These are phyloP conservation scores for Rhabdophis nuchalis DNA, from an alignment of 2,797 vertebrate genomes.

Conservation along the genomic window DNA sequence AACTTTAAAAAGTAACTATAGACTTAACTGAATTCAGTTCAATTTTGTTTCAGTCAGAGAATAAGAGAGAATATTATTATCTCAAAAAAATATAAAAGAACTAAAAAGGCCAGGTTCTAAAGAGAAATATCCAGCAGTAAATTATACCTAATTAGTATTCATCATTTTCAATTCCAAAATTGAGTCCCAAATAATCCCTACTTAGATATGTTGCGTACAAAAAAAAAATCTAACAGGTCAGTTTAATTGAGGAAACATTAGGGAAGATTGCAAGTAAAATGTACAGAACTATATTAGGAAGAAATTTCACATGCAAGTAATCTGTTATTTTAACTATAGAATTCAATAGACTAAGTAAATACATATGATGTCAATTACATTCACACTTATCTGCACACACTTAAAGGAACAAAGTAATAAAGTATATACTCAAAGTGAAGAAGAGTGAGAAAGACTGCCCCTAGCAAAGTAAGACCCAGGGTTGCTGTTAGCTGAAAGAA, in stretches of 20 bases:
- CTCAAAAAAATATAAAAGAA: neutral
- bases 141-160: neutral
- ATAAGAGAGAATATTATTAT: neutral
- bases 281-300: neutral
- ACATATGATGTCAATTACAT: neutral
- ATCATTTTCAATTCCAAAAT: neutral
- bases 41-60: neutral
- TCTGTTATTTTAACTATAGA: neutral
- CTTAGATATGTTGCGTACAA: neutral
- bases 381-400: neutral
- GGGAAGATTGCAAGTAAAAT: neutral
- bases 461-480: neutral
- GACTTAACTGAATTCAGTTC: neutral
- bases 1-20: neutral
- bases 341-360: neutral
- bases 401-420: neutral
- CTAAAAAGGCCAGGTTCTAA: neutral
- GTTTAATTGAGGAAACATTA: neutral
- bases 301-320: neutral
- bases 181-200: neutral
- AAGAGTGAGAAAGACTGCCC: neutral
- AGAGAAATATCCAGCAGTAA: neutral
- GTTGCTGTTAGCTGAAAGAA: neutral
- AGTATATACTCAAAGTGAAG: neutral
- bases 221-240: neutral